Conservation (phyloP, 92 coral and sea anemone genomes). For the Zoanthus sansibaricus region DNA sequence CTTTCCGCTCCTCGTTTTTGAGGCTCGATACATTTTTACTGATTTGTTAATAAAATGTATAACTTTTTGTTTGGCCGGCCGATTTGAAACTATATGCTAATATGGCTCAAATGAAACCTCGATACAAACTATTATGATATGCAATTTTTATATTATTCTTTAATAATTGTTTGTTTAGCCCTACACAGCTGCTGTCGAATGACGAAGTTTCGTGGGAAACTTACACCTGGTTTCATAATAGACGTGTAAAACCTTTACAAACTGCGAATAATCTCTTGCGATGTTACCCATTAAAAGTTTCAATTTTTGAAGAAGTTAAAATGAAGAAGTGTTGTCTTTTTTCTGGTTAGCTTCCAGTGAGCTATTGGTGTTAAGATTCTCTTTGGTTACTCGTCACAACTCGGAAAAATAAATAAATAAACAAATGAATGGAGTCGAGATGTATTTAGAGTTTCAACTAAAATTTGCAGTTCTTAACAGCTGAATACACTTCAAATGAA, state of each 20-base stretch:
- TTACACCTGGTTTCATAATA: constrained; percentile 75
- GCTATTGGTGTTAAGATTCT: constrained; percentile 14
- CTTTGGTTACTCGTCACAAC: constrained; percentile 32
- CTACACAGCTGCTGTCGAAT: constrained; percentile 80
- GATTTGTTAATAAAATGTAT: constrained; percentile 5
- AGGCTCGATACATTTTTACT: constrained; percentile 13
- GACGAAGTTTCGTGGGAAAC: constrained; percentile 86
- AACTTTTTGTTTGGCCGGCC: not conserved
- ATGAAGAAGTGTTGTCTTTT: not conserved
- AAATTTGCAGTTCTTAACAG: constrained; percentile 46
- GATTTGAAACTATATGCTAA: constrained; percentile 77
- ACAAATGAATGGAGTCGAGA: constrained; percentile 6
- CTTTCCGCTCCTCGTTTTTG: not conserved
- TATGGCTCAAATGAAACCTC: constrained; percentile 75
- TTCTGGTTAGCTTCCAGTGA: not conserved
- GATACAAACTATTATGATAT: constrained; percentile 69
- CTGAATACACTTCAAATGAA: constrained; percentile 39
- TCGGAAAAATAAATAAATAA: constrained; percentile 35
- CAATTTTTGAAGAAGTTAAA: not conserved
- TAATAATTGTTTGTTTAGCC: constrained; percentile 90
- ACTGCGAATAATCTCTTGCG: constrained; percentile 32
- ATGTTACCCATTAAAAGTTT: not conserved
- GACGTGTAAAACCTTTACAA: constrained; percentile 48
- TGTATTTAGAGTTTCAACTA: constrained; percentile 45
- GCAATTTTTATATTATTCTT: constrained; percentile 86